phyloP scores from a whole-genome alignment of 1,140 invertebrate genomes.

The Sminthurinus signatus region DNA sequence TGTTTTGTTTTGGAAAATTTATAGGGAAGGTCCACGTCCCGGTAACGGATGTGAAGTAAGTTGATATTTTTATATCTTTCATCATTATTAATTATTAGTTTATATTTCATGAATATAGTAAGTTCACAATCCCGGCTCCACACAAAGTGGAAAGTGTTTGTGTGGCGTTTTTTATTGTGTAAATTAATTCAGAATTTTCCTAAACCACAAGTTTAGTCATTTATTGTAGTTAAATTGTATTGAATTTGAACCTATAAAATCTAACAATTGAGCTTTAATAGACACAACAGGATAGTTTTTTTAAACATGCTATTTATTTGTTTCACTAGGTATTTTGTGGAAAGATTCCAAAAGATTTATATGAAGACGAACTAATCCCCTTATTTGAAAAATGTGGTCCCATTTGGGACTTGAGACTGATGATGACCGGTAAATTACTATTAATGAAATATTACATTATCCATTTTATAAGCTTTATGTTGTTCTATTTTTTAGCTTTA shows the following conservation, averaged over 20 bases:
- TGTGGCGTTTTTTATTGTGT: slow-evolving; percentile 12
- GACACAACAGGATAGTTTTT: no score
- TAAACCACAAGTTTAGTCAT: slow-evolving; percentile 1
- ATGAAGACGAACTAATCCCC: slow-evolving; percentile 96
- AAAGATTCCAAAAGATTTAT: slow-evolving; percentile 98
- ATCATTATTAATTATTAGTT: neutral
- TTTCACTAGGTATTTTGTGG: slow-evolving; percentile 86
- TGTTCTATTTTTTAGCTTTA: no score
- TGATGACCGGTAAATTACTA: slow-evolving; percentile 78
- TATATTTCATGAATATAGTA: neutral
- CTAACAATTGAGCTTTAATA: neutral
- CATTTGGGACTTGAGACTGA: slow-evolving; percentile 96
- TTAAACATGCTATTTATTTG: no score
- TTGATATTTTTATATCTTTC: neutral
- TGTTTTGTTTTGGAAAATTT: no score
- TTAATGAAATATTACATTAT: slow-evolving; percentile 45
- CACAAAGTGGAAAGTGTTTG: neutral
- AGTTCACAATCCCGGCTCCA: slow-evolving; percentile 10
- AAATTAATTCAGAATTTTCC: neutral
- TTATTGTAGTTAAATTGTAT: no score
- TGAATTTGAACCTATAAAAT: slow-evolving; percentile 5
- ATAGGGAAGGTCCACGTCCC: slow-evolving; percentile 79
- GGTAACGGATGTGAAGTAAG: slow-evolving; percentile 84
- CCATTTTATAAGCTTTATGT: slow-evolving; percentile 98
- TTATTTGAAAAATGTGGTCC: slow-evolving; percentile 95